Conservation (phyloP, 2,888 invertebrate genomes). For the Netelia fuscicornis region DNA sequence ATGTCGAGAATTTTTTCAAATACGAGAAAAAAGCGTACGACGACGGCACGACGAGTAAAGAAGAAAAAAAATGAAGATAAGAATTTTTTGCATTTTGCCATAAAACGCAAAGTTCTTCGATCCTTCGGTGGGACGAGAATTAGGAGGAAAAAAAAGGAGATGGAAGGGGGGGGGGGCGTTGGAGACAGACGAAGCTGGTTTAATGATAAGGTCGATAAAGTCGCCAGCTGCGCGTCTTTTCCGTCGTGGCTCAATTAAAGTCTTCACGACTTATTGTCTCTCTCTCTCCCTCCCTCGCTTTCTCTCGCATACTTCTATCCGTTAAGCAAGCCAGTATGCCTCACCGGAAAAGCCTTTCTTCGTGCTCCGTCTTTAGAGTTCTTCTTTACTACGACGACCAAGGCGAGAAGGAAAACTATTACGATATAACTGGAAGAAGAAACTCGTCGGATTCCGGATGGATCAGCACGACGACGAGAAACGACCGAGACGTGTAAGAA, state of each 20-base stretch:
- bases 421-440: constrained; percentile 59
- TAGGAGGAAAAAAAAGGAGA: neutral
- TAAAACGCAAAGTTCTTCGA: constrained; percentile 24
- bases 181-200: constrained; percentile 64
- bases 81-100: neutral
- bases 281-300: constrained; percentile 1
- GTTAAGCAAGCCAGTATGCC: constrained; percentile 58
- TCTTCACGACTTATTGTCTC: constrained; percentile 66
- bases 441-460: constrained; percentile 51
- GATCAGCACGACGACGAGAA: constrained; percentile 48
- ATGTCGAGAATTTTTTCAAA: neutral
- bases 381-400: constrained; percentile 40
- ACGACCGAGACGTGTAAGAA: constrained; percentile 42
- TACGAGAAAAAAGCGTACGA: neutral
- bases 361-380: constrained; percentile 54
- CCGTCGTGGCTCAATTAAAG: constrained; percentile 77
- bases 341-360: constrained; percentile 51
- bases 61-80: neutral
- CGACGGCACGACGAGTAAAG: neutral
- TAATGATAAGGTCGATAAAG: constrained; percentile 80
- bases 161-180: constrained; percentile 27
- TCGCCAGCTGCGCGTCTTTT: constrained; percentile 75
- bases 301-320: constrained; percentile 48
- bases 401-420: constrained; percentile 60
- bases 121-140: constrained; percentile 36